Conservation (phyloP, 1,140 invertebrate genomes). For the Mactra quadrangularis region DNA sequence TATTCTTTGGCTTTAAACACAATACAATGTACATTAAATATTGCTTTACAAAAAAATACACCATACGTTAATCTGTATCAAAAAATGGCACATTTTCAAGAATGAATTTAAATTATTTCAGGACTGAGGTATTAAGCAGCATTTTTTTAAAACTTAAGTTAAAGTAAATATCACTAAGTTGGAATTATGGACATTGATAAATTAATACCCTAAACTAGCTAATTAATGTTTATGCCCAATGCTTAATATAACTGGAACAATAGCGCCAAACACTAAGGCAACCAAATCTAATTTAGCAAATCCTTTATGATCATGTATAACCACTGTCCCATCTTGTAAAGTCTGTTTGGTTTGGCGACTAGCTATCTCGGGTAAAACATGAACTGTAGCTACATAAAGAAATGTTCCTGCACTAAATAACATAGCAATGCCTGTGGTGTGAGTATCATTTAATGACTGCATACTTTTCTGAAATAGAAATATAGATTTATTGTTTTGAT, state of each 20-base stretch:
- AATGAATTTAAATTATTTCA: too few species aligned
- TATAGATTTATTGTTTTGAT: too few species aligned
- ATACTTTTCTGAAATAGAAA: conserved; percentile 82
- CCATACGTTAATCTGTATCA: too few species aligned
- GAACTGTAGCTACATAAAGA: conserved; percentile 99
- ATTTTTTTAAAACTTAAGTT: too few species aligned
- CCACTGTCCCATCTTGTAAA: conserved; percentile 84
- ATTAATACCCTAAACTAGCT: too few species aligned
- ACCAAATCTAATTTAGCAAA: conserved; percentile 92
- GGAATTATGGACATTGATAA: too few species aligned
- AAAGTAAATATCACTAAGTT: too few species aligned
- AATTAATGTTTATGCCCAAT: conserved; percentile 93
- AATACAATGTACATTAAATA: too few species aligned
- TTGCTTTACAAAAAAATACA: too few species aligned
- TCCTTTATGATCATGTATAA: conserved; percentile 85
- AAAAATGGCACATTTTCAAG: too few species aligned
- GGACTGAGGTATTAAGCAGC: too few species aligned
- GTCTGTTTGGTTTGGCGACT: conserved; percentile 76
- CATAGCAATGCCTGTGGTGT: conserved; percentile 98
- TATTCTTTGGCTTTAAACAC: too few species aligned
- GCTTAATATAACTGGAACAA: conserved; percentile 94
- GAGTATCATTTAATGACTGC: conserved; percentile 89
- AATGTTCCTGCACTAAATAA: conserved; percentile 99
- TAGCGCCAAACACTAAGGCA: conserved; percentile 92
- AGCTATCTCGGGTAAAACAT: conserved; percentile 96